Conservation (phyloP, 2,797 vertebrate genomes). For the Gallinago solitaria region DNA sequence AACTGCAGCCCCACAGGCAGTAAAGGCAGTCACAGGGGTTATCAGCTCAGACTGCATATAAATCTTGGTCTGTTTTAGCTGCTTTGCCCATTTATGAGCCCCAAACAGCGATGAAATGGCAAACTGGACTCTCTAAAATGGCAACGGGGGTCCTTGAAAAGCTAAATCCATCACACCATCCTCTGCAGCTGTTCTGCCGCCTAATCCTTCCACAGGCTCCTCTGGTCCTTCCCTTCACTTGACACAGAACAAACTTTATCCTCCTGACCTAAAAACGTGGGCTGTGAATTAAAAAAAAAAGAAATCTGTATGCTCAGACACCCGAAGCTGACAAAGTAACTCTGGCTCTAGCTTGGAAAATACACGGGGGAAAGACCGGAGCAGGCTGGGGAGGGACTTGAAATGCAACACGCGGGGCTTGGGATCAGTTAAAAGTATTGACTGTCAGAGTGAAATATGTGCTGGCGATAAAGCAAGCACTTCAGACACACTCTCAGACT, state of each 20-base stretch:
- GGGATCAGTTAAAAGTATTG: conserved; percentile 39
- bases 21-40: background rate
- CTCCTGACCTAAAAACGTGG: background rate
- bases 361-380: background rate
- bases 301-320: rapidly evolving
- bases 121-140: background rate
- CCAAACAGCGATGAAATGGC: background rate
- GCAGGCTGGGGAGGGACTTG: background rate
- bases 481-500: conserved; percentile 11
- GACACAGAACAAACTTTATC: background rate
- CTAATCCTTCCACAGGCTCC: background rate
- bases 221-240: background rate
- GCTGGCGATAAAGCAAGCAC: conserved; percentile 33
- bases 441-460: conserved; percentile 48
- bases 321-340: background rate
- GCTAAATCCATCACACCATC: background rate
- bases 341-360: background rate
- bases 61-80: background rate
- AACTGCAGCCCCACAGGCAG: background rate
- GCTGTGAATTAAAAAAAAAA: background rate
- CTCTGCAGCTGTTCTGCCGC: background rate
- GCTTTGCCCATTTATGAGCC: background rate
- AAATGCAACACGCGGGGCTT: conserved; percentile 5
- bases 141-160: background rate
- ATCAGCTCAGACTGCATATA: background rate